phyloP scores from a whole-genome alignment of 2,888 invertebrate species.

The Acanthosepion pharaonis region DNA sequence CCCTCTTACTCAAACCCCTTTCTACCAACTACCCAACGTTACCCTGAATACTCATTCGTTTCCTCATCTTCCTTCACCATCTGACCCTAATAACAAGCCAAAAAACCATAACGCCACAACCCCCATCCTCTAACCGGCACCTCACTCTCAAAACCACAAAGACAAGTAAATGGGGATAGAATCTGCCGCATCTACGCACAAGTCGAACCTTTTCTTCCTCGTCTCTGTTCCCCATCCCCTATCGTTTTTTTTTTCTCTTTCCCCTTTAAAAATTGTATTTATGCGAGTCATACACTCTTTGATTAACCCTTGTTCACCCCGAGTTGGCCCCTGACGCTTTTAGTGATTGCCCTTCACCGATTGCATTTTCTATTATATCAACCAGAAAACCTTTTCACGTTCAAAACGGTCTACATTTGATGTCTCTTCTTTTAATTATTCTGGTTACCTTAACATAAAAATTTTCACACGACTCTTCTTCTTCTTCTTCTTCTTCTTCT shows the following conservation, averaged over 20 bases:
- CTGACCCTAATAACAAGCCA: constrained; percentile 33
- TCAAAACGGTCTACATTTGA: neutral
- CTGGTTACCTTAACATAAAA: neutral
- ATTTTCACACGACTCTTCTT: neutral
- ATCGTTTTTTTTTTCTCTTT: neutral
- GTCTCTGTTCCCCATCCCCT: neutral
- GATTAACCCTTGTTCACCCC: neutral
- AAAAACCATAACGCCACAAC: constrained; percentile 6
- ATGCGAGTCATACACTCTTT: neutral
- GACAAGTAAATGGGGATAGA: neutral
- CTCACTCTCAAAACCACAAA: neutral
- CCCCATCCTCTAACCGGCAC: neutral
- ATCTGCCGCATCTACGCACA: constrained; percentile 17
- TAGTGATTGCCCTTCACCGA: neutral
- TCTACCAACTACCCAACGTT: neutral
- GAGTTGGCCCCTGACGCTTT: neutral
- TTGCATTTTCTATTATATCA: neutral
- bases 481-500: neutral
- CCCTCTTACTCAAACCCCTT: neutral
- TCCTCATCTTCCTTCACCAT: constrained; percentile 18
- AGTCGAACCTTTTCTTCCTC: neutral
- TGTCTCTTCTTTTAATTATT: neutral
- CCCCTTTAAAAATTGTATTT: neutral
- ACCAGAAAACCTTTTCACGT: neutral
- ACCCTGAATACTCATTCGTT: neutral